Evolutionary conservation across 2,113 vertebrate genomes (phyloP).

Genomic region (Salminus brasiliensis): DNA sequence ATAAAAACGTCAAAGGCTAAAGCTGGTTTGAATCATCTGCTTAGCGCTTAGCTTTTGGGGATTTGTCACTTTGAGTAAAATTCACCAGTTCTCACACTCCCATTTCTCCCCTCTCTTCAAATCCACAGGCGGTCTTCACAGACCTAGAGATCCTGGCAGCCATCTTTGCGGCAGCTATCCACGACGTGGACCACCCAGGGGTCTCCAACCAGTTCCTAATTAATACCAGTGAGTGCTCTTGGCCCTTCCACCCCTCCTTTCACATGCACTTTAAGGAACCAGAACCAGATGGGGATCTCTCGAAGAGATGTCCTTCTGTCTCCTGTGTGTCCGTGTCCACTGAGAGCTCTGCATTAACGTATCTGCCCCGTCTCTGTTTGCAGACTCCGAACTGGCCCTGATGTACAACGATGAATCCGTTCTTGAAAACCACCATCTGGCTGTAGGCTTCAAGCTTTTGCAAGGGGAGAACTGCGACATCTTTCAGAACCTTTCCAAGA

Average conservation of each 20-base stretch:
- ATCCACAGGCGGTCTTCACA: slow-evolving; percentile 90
- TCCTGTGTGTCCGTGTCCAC: not conserved
- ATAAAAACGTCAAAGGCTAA: slow-evolving; percentile 13
- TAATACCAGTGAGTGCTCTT: slow-evolving; percentile 90
- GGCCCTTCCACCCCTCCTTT: slow-evolving; percentile 28
- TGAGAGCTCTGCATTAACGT: not conserved
- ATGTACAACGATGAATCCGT: slow-evolving; percentile 99
- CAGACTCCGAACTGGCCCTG: slow-evolving; percentile 95
- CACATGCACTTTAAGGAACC: slow-evolving; percentile 35
- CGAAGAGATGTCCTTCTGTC: slow-evolving; percentile 5
- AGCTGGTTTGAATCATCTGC: not conserved
- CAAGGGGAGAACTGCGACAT: slow-evolving; percentile 98
- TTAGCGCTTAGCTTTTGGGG: not conserved
- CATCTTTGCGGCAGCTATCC: slow-evolving; percentile 96
- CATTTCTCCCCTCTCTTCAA: slow-evolving; percentile 8
- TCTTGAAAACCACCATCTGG: slow-evolving; percentile 97
- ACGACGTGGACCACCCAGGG: slow-evolving; percentile 97
- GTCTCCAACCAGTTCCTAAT: slow-evolving; percentile 99
- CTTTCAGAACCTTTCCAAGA: slow-evolving; percentile 97
- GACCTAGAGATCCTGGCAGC: slow-evolving; percentile 96
- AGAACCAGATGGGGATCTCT: slow-evolving; percentile 30
- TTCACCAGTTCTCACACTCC: not conserved
- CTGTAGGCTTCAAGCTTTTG: slow-evolving; percentile 95
- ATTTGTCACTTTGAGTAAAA: slow-evolving; percentile 17
- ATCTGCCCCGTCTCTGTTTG: not conserved